Conservation (phyloP, 2,797 vertebrate genomes). For the Trachops cirrhosus region DNA sequence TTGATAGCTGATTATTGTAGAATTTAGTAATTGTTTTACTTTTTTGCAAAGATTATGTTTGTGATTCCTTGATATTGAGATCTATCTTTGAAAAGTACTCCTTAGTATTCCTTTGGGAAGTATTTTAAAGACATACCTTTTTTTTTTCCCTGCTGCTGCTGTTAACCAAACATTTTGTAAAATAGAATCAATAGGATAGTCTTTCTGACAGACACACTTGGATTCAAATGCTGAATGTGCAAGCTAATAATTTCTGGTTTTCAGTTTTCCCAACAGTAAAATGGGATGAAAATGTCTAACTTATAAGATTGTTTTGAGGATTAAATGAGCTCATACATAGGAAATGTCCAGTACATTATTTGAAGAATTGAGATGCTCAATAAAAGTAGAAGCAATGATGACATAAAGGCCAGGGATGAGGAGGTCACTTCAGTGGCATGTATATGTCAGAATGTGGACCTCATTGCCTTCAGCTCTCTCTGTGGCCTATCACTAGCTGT, state of each 20-base stretch:
- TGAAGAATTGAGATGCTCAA: not conserved
- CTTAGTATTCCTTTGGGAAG: not conserved
- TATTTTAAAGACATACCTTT: not conserved
- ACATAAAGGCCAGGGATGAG: not conserved
- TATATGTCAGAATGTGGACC: not conserved
- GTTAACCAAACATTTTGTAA: not conserved
- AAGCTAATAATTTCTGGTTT: not conserved
- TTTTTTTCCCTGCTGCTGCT: not conserved
- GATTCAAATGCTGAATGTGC: not conserved
- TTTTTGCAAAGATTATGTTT: not conserved
- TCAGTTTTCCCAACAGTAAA: not conserved
- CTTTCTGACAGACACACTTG: not conserved
- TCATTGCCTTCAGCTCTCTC: not conserved
- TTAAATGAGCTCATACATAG: not conserved
- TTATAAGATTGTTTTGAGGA: not conserved
- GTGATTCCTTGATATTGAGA: not conserved
- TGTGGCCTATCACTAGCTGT: not conserved
- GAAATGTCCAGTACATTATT: not conserved
- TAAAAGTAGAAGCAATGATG: not conserved
- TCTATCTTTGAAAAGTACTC: not conserved
- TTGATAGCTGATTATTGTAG: not conserved
- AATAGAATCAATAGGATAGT: not conserved
- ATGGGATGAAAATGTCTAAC: not conserved
- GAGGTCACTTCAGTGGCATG: not conserved
- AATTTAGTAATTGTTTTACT: not conserved